Evolutionary conservation across 1,140 invertebrate species (phyloP).

Genomic region (Mercenaria mercenaria): DNA sequence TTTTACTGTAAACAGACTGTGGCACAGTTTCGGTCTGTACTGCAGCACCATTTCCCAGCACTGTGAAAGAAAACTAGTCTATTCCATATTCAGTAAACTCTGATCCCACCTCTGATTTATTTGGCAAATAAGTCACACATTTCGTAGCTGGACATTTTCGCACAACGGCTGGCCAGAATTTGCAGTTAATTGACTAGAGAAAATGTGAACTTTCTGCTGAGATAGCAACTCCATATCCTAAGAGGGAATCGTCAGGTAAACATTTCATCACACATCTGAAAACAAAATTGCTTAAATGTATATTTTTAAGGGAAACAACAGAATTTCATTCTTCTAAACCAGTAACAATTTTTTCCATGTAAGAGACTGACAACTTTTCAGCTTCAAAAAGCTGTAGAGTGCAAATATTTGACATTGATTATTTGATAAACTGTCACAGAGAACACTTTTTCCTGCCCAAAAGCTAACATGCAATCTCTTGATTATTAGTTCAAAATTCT

Average conservation of each 20-base stretch:
- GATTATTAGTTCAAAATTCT: too few relatives aligned
- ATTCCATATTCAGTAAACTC: conserved; percentile 70
- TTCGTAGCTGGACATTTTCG: not conserved
- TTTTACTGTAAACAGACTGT: conserved; percentile 85
- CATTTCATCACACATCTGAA: conserved; percentile 88
- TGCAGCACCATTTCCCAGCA: conserved; percentile 70
- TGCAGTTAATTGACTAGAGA: not conserved
- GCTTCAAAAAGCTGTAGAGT: too few relatives aligned
- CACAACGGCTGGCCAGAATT: not conserved
- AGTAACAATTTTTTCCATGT: too few relatives aligned
- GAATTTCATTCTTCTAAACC: too few relatives aligned
- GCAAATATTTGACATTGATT: too few relatives aligned
- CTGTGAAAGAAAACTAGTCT: conserved; percentile 70
- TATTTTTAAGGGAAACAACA: too few relatives aligned
- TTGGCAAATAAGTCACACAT: too few relatives aligned
- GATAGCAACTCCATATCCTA: conserved; percentile 85
- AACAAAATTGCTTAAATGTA: not conserved
- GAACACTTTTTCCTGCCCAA: too few relatives aligned
- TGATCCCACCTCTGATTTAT: not conserved
- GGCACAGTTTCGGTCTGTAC: conserved; percentile 88
- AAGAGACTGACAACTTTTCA: too few relatives aligned
- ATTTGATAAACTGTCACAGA: too few relatives aligned
- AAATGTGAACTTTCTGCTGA: conserved; percentile 20
- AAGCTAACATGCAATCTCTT: too few relatives aligned
- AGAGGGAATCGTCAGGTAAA: conserved; percentile 87